phyloP scores from a whole-genome alignment of 2,888 invertebrate genomes.

The Morinoia aosen region DNA sequence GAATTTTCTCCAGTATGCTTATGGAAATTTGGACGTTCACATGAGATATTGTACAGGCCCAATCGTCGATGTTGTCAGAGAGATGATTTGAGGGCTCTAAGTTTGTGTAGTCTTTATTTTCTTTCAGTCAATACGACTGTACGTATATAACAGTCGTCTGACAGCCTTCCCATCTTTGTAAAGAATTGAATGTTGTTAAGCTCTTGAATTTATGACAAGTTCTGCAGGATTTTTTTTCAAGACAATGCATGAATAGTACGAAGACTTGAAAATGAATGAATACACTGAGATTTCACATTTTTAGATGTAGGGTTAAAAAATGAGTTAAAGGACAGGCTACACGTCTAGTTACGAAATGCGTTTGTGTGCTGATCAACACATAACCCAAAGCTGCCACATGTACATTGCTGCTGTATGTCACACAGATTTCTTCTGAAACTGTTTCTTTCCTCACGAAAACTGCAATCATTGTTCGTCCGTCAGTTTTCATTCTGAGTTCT shows the following conservation, averaged over 20 bases:
- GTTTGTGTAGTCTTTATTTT: background rate
- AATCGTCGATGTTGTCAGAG: too few species aligned
- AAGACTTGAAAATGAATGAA: too few species aligned
- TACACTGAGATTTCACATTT: too few species aligned
- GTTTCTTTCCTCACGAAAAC: background rate
- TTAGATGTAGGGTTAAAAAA: too few species aligned
- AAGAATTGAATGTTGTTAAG: background rate
- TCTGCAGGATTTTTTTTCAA: background rate
- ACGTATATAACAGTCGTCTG: background rate
- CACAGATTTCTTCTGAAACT: background rate
- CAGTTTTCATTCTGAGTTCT: background rate
- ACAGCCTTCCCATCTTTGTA: background rate
- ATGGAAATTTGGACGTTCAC: background rate
- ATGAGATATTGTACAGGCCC: background rate
- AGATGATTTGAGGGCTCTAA: too few species aligned
- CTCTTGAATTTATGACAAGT: background rate
- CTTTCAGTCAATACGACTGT: background rate
- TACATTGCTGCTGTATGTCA: background rate
- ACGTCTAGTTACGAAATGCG: background rate
- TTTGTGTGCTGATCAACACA: background rate
- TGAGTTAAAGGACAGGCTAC: background rate
- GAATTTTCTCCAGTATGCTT: background rate
- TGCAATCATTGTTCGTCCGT: background rate
- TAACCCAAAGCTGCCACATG: background rate
- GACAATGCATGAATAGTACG: background rate